phyloP scores from a whole-genome alignment of 2,888 invertebrate species.

The Microctonus aethiopoides region DNA sequence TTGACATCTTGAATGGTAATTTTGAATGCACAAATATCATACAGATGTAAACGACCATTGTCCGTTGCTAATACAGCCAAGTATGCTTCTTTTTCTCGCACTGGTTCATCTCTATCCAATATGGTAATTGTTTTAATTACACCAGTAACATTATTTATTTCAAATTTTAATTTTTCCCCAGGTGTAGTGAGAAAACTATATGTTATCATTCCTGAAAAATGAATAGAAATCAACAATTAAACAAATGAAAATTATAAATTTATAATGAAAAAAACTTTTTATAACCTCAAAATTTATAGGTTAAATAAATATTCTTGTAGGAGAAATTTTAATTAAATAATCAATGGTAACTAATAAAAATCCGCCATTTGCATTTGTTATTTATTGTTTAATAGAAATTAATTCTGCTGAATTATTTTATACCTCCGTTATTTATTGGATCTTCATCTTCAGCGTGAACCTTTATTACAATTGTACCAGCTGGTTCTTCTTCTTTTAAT shows the following conservation, averaged over 20 bases:
- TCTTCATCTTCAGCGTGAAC: slow-evolving; percentile 81
- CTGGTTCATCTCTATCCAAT: slow-evolving; percentile 92
- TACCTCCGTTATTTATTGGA: slow-evolving; percentile 79
- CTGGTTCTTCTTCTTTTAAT: slow-evolving; percentile 82
- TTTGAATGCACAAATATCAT: slow-evolving; percentile 94
- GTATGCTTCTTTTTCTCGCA: slow-evolving; percentile 83
- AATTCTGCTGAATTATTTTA: too few relatives aligned
- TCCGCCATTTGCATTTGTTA: too few relatives aligned
- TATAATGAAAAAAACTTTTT: background rate
- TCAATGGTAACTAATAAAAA: too few relatives aligned
- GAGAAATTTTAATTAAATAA: too few relatives aligned
- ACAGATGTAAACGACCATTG: slow-evolving; percentile 89
- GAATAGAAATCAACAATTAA: background rate
- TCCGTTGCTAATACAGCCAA: slow-evolving; percentile 92
- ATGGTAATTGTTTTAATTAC: slow-evolving; percentile 80
- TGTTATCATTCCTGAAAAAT: slow-evolving; percentile 73
- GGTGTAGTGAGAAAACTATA: slow-evolving; percentile 85
- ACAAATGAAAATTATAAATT: background rate
- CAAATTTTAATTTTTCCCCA: slow-evolving; percentile 81
- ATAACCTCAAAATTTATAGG: too few relatives aligned
- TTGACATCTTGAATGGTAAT: slow-evolving; percentile 92
- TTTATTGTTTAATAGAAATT: too few relatives aligned
- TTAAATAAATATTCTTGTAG: too few relatives aligned
- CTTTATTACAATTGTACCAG: slow-evolving; percentile 81
- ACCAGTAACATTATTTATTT: slow-evolving; percentile 82